These are phyloP conservation scores for Haliaeetus vocifer DNA, from an alignment of 2,797 vertebrate genomes.

Conservation along the genomic window DNA sequence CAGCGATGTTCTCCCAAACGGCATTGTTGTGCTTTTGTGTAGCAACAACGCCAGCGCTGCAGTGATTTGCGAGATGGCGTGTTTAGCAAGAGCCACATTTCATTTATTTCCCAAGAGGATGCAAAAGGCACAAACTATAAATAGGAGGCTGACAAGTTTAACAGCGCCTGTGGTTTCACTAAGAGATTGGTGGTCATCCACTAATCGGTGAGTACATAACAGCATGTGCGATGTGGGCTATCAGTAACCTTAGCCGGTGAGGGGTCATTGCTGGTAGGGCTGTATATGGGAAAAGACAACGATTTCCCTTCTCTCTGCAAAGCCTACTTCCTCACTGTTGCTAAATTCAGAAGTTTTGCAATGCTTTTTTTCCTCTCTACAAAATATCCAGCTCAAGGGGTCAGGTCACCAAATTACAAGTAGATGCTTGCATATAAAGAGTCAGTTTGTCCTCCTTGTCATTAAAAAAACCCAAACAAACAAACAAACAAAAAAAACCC, in stretches of 20 bases:
- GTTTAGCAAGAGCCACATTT: neutral
- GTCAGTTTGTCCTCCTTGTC: neutral
- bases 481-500: neutral
- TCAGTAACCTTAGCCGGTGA: neutral
- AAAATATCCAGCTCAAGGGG: neutral
- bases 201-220: neutral
- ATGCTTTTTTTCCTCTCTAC: neutral
- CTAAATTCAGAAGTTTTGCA: neutral
- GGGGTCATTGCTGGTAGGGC: neutral
- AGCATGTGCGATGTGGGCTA: neutral
- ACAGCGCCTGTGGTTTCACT: neutral
- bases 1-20: fast-evolving
- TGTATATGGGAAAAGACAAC: neutral
- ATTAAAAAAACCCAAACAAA: no score
- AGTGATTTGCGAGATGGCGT: fast-evolving
- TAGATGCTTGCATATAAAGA: neutral
- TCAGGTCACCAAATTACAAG: neutral
- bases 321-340: neutral
- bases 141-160: neutral
- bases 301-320: neutral
- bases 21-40: fast-evolving
- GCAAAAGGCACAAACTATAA: neutral
- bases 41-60: fast-evolving
- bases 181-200: neutral
- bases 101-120: neutral